phyloP scores from a whole-genome alignment of 2,888 invertebrate genomes.

The Drosophila tripunctata region DNA sequence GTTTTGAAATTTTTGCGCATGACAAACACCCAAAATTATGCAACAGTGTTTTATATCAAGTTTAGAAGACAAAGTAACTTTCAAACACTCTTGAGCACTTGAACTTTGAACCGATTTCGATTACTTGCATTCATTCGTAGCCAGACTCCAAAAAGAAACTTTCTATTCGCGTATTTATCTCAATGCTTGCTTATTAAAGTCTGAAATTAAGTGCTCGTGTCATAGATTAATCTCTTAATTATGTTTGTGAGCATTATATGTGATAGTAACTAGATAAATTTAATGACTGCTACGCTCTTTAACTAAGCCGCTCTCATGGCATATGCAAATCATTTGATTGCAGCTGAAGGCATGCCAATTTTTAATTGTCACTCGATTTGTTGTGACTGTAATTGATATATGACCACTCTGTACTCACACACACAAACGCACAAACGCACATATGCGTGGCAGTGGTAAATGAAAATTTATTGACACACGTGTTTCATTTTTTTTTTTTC shows the following conservation, averaged over 20 bases:
- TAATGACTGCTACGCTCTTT: constrained; percentile 55
- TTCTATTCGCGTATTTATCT: not conserved
- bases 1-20: no score
- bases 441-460: not conserved
- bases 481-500: constrained; percentile 44
- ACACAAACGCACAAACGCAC: constrained; percentile 6
- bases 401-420: constrained; percentile 41
- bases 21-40: no score
- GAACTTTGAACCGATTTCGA: not conserved
- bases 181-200: constrained; percentile 23
- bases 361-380: constrained; percentile 75
- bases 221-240: constrained; percentile 25
- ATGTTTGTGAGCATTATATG: constrained; percentile 20
- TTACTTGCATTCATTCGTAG: not conserved
- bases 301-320: constrained; percentile 62
- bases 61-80: no score
- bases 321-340: constrained; percentile 63
- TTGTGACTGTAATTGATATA: constrained; percentile 78
- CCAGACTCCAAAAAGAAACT: no score
- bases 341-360: constrained; percentile 65
- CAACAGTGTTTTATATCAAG: no score
- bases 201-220: constrained; percentile 35
- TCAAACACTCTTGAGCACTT: no score
- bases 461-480: constrained; percentile 57
- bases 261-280: constrained; percentile 14